These are phyloP conservation scores for Pelmatolapia mariae DNA, from an alignment of 2,113 vertebrate species.

Conservation along the genomic window DNA sequence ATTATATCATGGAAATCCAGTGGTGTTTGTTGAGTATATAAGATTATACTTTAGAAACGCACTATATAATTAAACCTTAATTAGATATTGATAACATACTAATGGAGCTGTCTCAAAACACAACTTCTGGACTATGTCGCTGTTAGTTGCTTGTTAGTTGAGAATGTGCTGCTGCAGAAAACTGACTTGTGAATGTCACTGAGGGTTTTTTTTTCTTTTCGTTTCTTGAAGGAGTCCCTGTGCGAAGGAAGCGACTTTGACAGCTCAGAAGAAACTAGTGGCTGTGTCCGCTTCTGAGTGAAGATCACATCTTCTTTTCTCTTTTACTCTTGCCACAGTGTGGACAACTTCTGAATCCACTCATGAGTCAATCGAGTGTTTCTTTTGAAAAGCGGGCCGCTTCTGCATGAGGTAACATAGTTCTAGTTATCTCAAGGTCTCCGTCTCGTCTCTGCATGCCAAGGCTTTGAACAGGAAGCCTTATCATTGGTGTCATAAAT, in stretches of 20 bases:
- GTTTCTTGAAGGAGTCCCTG: constrained; percentile 65
- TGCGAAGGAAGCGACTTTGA: constrained; percentile 73
- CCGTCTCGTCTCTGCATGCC: constrained; percentile 27
- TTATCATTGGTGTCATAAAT: neutral
- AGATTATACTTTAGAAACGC: neutral
- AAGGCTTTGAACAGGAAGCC: neutral
- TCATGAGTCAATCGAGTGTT: neutral
- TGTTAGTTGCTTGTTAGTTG: neutral
- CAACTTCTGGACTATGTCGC: neutral
- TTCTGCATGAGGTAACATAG: neutral
- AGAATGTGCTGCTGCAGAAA: neutral
- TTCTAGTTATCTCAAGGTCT: neutral
- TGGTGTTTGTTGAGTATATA: neutral
- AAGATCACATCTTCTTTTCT: neutral
- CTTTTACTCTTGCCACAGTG: neutral
- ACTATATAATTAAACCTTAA: neutral
- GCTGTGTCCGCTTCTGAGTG: constrained; percentile 72
- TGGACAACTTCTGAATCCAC: neutral
- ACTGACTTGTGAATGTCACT: neutral
- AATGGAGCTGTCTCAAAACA: neutral
- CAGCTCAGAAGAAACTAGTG: constrained; percentile 64
- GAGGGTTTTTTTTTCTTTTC: neutral
- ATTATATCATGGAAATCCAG: neutral
- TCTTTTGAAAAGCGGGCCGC: neutral
- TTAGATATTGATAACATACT: neutral